Evolutionary conservation across 2,797 vertebrate genomes (phyloP), one percentile per base, ranked within the genome.

Genomic region (Rhinoraja longicauda): DNA sequence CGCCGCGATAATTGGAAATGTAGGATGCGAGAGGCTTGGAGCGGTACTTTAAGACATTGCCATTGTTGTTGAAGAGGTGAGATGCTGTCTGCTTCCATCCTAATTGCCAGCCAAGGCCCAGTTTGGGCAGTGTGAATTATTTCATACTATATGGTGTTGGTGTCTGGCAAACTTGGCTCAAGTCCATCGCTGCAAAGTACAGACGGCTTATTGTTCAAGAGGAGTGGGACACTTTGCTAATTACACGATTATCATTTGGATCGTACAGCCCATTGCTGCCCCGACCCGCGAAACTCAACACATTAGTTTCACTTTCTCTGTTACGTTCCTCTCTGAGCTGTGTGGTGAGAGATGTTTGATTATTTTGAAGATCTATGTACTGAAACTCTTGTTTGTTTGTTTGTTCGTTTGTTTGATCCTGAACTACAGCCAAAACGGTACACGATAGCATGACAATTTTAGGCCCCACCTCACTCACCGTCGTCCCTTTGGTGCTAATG

Each of bases 201-300:
- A 73, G 39, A 92, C 39, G 1, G 70, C 90, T 53, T 73, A 73
- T 92, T 92, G 90, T 92, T 75, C 75, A 13, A 75, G 90, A 73
- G 32, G 90, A 75, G 90, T 29, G 24, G 90, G 90, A 53, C 90
- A 53, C 90, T 75, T 92, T 75, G 72, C 90, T 92, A 92, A 92
- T 92, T 92, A 92, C 59, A 88, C 84, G n/a, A 88, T 92, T 75
- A 73, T 92, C 72, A 92, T 92, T 92, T 26, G 70, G 84, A 36
- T 67, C 62, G 8, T 19, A 29, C 67, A 53, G 75, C 29, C 92
- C 36, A 29, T 53, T 92, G 36, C 70, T 8, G 64, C 21, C 70
- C 90, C 73, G 59, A 67, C 59, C 84, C 10, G 53, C 12, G 92
- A n/a, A 73, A 53, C 13, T 75, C 32, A 67, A 84, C 88, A 17